phyloP scores from a whole-genome alignment of 2,113 vertebrate species.

The Otis tarda region DNA sequence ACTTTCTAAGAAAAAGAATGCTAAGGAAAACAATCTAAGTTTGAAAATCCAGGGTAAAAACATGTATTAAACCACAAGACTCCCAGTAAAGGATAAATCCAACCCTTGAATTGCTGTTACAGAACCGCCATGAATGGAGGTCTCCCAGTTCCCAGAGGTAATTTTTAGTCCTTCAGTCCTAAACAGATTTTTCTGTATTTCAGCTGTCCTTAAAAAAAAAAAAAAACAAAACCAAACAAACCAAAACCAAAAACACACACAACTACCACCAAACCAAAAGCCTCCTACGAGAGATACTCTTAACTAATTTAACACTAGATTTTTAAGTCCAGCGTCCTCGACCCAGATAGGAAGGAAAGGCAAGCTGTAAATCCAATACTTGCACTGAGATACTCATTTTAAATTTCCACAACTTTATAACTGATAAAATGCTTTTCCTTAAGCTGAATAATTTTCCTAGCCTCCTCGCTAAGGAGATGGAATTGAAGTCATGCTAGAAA shows the following conservation, averaged over 20 bases:
- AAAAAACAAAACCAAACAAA: neutral
- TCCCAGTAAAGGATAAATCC: neutral
- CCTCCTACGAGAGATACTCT: neutral
- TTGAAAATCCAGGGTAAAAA: neutral
- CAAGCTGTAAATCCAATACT: conserved; percentile 15
- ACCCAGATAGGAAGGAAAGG: conserved; percentile 32
- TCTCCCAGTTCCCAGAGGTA: neutral
- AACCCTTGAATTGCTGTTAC: neutral
- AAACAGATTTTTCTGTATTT: conserved; percentile 15
- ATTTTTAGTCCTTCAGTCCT: neutral
- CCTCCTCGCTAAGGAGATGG: neutral
- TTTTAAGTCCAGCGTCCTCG: neutral
- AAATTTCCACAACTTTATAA: conserved; percentile 42
- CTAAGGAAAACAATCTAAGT: neutral
- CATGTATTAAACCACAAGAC: neutral
- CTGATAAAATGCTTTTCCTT: conserved; percentile 55
- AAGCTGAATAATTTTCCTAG: conserved; percentile 46
- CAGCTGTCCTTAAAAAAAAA: neutral
- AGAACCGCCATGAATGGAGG: neutral
- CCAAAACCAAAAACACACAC: no score
- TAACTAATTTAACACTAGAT: neutral
- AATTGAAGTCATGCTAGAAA: conserved; percentile 14
- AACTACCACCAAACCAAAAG: neutral
- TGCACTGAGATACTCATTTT: conserved; percentile 36
- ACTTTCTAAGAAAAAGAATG: neutral